Conservation (phyloP, 2,888 invertebrate species). For the Synergus japonicus region DNA sequence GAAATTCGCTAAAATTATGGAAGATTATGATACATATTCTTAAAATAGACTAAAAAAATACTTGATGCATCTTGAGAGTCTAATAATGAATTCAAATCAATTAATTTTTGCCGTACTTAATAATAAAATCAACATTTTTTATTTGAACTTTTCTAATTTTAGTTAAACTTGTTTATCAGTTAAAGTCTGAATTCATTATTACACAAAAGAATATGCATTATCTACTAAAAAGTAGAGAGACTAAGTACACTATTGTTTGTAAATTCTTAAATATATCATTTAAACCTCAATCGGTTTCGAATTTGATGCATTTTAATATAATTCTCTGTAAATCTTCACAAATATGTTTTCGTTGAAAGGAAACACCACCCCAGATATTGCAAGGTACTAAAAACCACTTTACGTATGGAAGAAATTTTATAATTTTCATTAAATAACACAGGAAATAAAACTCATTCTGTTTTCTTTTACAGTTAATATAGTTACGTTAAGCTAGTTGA, state of each 20-base stretch:
- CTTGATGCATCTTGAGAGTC: neutral
- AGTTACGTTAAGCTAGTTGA: neutral
- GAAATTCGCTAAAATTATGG: slow-evolving; percentile 4
- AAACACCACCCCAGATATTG: neutral
- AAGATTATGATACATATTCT: slow-evolving; percentile 26
- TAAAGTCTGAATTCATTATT: slow-evolving; percentile 10
- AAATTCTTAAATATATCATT: slow-evolving; percentile 4
- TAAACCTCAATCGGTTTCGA: neutral
- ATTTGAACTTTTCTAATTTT: neutral
- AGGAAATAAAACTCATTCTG: neutral
- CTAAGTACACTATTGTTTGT: neutral
- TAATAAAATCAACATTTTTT: neutral
- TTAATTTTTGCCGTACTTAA: neutral
- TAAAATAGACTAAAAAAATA: slow-evolving; percentile 28
- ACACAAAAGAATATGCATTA: neutral
- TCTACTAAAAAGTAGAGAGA: neutral
- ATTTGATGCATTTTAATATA: neutral
- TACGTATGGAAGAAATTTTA: neutral
- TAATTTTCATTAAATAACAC: neutral
- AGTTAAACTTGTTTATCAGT: neutral
- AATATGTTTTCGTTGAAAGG: neutral
- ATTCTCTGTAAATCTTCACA: neutral
- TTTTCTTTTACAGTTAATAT: neutral
- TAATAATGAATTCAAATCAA: slow-evolving; percentile 18
- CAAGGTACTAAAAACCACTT: neutral